Base-by-base conservation (phyloP, 2,113 vertebrate genomes). In the Lontra canadensis region DNA sequence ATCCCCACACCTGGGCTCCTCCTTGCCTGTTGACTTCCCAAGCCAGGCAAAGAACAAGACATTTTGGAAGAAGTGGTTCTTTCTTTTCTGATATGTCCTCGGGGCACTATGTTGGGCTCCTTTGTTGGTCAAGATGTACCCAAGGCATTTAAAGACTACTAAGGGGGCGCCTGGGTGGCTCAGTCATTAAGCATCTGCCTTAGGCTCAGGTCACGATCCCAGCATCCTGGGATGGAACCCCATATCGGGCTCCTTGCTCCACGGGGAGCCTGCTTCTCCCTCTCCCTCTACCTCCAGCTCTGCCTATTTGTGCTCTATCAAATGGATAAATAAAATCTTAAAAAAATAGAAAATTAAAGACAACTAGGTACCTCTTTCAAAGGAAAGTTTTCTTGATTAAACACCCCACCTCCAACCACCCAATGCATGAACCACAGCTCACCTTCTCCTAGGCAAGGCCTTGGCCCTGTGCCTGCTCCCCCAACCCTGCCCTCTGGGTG, bases 381-480 rank as follows among this genome's bases (percentile, higher is more conserved):
- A 59, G 47, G 36, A 96, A 87, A 97, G 42, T 86, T 93, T 86
- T 89, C 73, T 90, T 81, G 59, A 80, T 95, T 93, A 90, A 87
- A 91, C 25, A 92, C 55, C 26, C 57, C n/a, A 74, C 18, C 13
- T 25, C 71, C 4, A 82, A 55, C 49, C 93, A 61, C 47, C 14
- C 29, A 93, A 71, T 91, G 57, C 73, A 73, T 65, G 92, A 96
- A 96, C 65, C 94, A 21, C 25, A 97, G 96, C 82, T 97, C 93
- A 87, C 93, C 95, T 90, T 92, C 88, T 96, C 84, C 73, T 42
- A 93, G 61, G 67, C 93, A 97, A 92, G 79, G 95, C 85, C 69
- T 97, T 98, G 97, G 96, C 88, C 73, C 55, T 76, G 34, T 90
- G 87, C 96, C 80, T 95, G 83, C n/a, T 97, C 61, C 95, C 89